Base-by-base conservation (phyloP, 2,797 vertebrate genomes). In the Anolis apletophallus region DNA sequence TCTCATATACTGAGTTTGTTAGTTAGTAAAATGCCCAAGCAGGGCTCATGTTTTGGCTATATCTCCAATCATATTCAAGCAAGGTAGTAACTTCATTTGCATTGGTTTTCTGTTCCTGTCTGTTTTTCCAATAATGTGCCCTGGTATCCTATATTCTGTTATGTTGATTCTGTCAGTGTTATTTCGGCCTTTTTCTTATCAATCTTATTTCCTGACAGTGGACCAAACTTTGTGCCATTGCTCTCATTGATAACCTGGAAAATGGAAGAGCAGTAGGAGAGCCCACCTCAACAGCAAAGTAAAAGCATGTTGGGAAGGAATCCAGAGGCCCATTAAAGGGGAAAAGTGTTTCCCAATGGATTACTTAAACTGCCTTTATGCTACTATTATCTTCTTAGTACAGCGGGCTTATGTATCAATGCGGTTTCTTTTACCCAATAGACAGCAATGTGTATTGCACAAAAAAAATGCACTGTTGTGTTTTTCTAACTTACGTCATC, bases 281-380 rank as follows among this genome's bases (percentile, higher is more conserved):
- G 69, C 57, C 40, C 72, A 68, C 13, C 55, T 86, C 81, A 86
- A 61, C 80, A 88, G 80, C 68, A 85, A 91, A 29, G 81, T 83
- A 87, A 89, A 46, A 73, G 52, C 87, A 87, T 82, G 85, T 46
- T 61, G 85, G 91, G 88, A 90, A 85, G 84, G 72, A 59, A 78
- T 88, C 81, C 89, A 89, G 52, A 82, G 21, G 23, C 46, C 76
- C 52, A 69, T 90, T 91, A 81, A 68, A 71, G 77, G n/a, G 23
- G 19, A n/a, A 68, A 74, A 72, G 11, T 52, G 61, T 78, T 80
- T 84, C 90, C 76, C 81, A 55, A 67, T 79, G 69, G 36, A 75
- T 87, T 57, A 75, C 69, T 82, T 32, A 73, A 26, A 84, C 59
- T n/a, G 87, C 36, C 73, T 81, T 85, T 72, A 64, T 67, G 2